phyloP scores from a whole-genome alignment of 2,797 vertebrate genomes.

The Gadopsis marmoratus region DNA sequence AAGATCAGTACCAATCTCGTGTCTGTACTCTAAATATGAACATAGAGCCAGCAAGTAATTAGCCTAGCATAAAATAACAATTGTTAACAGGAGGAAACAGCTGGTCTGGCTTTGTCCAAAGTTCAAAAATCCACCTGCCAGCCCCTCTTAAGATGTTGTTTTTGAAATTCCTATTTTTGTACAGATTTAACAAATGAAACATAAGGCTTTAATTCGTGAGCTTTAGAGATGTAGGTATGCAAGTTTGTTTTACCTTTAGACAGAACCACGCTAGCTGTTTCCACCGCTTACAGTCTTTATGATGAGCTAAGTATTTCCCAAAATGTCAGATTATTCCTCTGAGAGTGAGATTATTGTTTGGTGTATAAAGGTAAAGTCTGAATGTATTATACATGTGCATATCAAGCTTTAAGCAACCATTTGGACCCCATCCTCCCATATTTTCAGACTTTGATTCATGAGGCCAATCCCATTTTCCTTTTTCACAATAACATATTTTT shows the following conservation, averaged over 20 bases:
- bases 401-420: conserved; percentile 22
- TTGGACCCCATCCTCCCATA: conserved; percentile 11
- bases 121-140: conserved; percentile 2
- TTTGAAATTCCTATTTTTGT: not conserved
- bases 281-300: not conserved
- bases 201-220: not conserved
- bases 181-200: not conserved
- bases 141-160: not conserved
- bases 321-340: not conserved
- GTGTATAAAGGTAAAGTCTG: not conserved
- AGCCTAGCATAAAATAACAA: not conserved
- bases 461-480: conserved; percentile 27
- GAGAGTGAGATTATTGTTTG: conserved; percentile 6
- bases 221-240: not conserved
- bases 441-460: conserved; percentile 39
- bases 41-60: not conserved
- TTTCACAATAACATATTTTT: conserved; percentile 36
- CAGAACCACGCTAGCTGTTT: not conserved
- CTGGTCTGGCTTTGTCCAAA: not conserved
- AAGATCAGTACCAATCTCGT: not conserved
- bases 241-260: not conserved
- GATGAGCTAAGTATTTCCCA: conserved; percentile 7
- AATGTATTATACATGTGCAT: not conserved
- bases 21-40: not conserved
- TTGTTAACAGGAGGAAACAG: not conserved